Evolutionary conservation across 2,888 invertebrate genomes (phyloP).

Genomic region (Chesias legatella): DNA sequence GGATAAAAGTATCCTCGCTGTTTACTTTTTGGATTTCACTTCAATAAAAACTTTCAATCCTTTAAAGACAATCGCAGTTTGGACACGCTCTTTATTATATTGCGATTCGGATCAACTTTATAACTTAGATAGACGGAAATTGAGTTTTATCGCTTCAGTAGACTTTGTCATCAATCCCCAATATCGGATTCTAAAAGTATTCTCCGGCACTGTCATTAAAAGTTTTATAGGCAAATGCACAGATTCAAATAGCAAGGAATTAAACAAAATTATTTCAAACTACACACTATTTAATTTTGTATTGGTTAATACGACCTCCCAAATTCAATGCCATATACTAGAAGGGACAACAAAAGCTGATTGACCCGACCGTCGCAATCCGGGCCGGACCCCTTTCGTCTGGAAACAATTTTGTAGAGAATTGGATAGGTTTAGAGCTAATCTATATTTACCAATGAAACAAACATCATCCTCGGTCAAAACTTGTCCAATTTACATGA

Average conservation of each 20-base stretch:
- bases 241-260: slow-evolving; percentile 1
- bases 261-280: not conserved
- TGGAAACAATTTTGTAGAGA: slow-evolving; percentile 56
- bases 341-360: slow-evolving; percentile 33
- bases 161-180: slow-evolving; percentile 29
- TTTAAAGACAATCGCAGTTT: slow-evolving; percentile 56
- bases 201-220: slow-evolving; percentile 18
- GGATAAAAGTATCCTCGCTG: slow-evolving; percentile 72
- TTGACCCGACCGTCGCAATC: slow-evolving; percentile 33
- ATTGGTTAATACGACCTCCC: slow-evolving; percentile 4
- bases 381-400: slow-evolving; percentile 33
- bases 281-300: slow-evolving; percentile 2
- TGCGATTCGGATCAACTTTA: slow-evolving; percentile 28
- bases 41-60: slow-evolving; percentile 71
- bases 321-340: slow-evolving; percentile 13
- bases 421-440: slow-evolving; percentile 62
- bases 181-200: slow-evolving; percentile 15
- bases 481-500: slow-evolving; percentile 78
- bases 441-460: slow-evolving; percentile 70
- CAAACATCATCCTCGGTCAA: slow-evolving; percentile 62
- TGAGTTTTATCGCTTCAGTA: slow-evolving; percentile 30
- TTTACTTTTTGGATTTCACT: slow-evolving; percentile 70
- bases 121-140: slow-evolving; percentile 37
- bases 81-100: slow-evolving; percentile 42
- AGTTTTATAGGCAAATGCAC: slow-evolving; percentile 7